Conservation (phyloP, 2,797 vertebrate genomes). For the Pteronotus mesoamericanus region DNA sequence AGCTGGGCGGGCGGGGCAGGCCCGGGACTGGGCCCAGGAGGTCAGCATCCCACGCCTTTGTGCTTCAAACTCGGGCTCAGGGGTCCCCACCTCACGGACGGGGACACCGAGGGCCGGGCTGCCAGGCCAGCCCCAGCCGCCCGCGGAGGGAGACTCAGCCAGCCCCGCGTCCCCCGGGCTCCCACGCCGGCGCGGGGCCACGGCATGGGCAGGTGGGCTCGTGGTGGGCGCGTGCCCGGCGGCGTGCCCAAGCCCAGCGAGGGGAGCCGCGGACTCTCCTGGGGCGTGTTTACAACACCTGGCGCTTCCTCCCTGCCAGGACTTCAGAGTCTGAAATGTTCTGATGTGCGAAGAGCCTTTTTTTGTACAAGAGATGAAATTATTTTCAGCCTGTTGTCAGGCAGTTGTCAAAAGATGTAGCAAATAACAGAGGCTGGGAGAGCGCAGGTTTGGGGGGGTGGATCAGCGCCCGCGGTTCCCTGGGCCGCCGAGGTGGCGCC, state of each 20-base stretch:
- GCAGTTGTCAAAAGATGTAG: constrained; percentile 57
- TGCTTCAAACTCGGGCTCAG: rapidly evolving
- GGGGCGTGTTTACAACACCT: neutral
- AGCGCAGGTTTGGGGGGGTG: neutral
- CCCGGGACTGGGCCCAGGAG: rapidly evolving
- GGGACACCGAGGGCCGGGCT: rapidly evolving
- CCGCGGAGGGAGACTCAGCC: rapidly evolving
- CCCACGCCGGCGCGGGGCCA: rapidly evolving
- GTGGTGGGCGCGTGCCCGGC: neutral
- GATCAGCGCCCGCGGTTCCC: too few relatives aligned
- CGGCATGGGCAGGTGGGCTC: rapidly evolving
- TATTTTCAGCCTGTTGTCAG: constrained; percentile 72
- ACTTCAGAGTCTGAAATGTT: constrained; percentile 24
- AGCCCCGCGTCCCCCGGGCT: rapidly evolving
- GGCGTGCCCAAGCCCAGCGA: neutral
- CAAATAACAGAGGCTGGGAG: neutral
- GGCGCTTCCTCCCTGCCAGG: neutral
- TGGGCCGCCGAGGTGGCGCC: rapidly evolving
- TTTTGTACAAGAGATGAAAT: constrained; percentile 39
- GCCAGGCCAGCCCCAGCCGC: rapidly evolving
- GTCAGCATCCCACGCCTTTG: rapidly evolving
- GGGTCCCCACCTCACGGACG: neutral
- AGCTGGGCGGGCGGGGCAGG: neutral
- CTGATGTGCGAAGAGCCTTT: constrained; percentile 46
- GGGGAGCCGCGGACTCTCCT: neutral